Evolutionary conservation across 2,113 vertebrate species (phyloP).

Genomic region (Hemichromis elongatus): DNA sequence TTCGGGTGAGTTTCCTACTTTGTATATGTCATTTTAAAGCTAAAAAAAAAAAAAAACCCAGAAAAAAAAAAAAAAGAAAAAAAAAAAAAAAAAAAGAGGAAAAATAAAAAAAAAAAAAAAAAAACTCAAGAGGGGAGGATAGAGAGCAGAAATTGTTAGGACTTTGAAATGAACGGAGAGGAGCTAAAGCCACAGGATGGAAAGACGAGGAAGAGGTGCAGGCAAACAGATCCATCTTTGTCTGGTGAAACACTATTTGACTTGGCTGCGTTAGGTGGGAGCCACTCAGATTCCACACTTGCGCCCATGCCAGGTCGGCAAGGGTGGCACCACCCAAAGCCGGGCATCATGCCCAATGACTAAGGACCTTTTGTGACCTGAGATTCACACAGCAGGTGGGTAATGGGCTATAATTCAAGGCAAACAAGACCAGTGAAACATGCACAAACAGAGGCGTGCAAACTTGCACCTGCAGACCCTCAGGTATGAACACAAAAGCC

Average conservation of each 20-base stretch:
- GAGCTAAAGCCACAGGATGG: not conserved
- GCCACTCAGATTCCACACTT: conserved; percentile 23
- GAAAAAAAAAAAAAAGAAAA: too few species aligned
- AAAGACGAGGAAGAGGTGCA: not conserved
- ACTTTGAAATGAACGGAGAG: not conserved
- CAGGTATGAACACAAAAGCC: conserved; percentile 33
- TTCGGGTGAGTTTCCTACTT: too few species aligned
- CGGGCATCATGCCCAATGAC: conserved; percentile 2
- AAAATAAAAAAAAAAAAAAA: not conserved
- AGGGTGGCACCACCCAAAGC: conserved; percentile 17
- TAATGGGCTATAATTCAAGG: conserved; percentile 28
- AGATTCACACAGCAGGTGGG: conserved; percentile 47
- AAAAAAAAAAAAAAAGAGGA: too few species aligned
- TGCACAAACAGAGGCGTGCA: conserved; percentile 12
- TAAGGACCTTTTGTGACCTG: conserved; percentile 44
- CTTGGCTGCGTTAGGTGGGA: conserved; percentile 13
- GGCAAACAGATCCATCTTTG: conserved; percentile 39
- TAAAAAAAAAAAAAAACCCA: too few species aligned
- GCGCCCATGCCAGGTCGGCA: conserved; percentile 14
- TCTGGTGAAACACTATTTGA: conserved; percentile 21
- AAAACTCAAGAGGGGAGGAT: not conserved
- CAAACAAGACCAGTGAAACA: conserved; percentile 18
- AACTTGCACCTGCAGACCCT: conserved; percentile 42
- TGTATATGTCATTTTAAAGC: too few species aligned
- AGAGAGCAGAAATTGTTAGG: not conserved